Conservation (phyloP, 2,888 invertebrate genomes). For the Philereme vetulata region DNA sequence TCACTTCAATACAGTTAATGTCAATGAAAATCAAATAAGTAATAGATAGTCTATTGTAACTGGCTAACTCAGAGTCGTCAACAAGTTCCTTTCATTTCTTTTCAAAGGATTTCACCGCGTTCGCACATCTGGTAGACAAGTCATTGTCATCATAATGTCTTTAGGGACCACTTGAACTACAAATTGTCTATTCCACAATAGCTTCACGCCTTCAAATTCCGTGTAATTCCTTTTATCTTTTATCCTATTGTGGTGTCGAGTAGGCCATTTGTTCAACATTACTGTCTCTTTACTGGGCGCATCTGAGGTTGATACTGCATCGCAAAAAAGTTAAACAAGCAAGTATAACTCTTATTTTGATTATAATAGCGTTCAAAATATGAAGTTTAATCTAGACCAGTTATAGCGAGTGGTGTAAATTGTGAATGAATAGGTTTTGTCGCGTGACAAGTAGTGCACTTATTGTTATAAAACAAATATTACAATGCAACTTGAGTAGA, state of each 20-base stretch:
- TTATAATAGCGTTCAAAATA: background rate
- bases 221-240: conserved; percentile 80
- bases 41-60: too few relatives aligned
- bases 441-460: conserved; percentile 70
- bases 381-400: too few relatives aligned
- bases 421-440: conserved; percentile 75
- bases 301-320: conserved; percentile 67
- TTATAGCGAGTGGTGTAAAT: conserved; percentile 56
- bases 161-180: conserved; percentile 68
- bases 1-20: too few relatives aligned
- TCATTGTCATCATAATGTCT: conserved; percentile 72
- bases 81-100: conserved; percentile 1
- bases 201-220: conserved; percentile 75
- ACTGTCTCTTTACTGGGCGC: conserved; percentile 71
- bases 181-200: conserved; percentile 79
- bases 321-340: conserved; percentile 32
- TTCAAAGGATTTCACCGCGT: conserved; percentile 24
- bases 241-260: conserved; percentile 71
- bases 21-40: too few relatives aligned
- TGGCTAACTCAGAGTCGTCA: too few relatives aligned
- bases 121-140: conserved; percentile 68
- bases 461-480: conserved; percentile 43
- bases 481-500: conserved; percentile 33
- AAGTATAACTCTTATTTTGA: background rate
- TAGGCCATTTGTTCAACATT: conserved; percentile 75